Evolutionary conservation across 2,888 invertebrate species (phyloP), one percentile per base, ranked within the genome.

Genomic region (Ligdia adustata): DNA sequence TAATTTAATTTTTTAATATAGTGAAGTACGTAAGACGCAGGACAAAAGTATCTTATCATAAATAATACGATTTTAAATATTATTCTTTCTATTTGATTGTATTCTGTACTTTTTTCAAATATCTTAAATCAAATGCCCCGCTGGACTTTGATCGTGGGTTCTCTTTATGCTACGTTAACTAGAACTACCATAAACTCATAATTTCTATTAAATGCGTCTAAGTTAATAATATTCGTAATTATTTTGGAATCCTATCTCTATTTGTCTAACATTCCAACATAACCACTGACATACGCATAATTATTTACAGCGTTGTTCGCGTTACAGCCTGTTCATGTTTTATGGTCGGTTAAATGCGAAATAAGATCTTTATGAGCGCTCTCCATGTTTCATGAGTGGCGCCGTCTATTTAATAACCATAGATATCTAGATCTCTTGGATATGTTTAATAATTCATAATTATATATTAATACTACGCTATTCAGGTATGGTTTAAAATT

Each of bases 311-410:
- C 61, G 46, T 77, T 80, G 76, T 75, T 70, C 61, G 51, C 61
- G 46, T 54, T 63, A 65, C 65, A 68, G 64, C 64, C 64, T 64
- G 64, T 65, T 74, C 69, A 73, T 72, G 64, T 63, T 75, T 81
- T 76, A 80, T 69, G 73, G 69, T 61, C 67, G 68, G 69, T 72
- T 75, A 67, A 74, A 78, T 70, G 70, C 64, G 62, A 75, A 75
- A 75, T 73, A 72, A 76, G 71, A 74, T 72, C 69, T 79, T 80
- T 79, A 83, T 66, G 76, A 76, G 64, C 67, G 44, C 71, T 73
- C 75, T 67, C 69, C 65, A 64, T 66, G 68, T 72, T 71, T 53
- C 60, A 52, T 27, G 34, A 35, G 49, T 47, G 43, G 47, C 54
- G 52, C 51, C 58, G 32, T 52, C 49, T 44, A 32, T 42, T 0